Evolutionary conservation across 1,140 invertebrate species (phyloP).

Genomic region (Dryas iulia): DNA sequence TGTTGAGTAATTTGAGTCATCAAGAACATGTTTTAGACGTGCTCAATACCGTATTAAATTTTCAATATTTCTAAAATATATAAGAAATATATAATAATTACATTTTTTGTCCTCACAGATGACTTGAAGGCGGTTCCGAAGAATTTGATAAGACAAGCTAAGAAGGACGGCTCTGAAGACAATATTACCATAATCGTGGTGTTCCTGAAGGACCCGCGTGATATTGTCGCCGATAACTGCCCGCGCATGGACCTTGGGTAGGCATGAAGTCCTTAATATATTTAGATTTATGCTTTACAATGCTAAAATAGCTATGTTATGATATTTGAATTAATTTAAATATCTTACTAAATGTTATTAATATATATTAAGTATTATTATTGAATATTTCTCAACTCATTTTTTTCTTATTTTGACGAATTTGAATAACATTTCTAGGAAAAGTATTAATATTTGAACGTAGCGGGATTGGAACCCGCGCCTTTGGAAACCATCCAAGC

Average conservation of each 20-base stretch:
- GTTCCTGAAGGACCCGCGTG: slow-evolving; percentile 87
- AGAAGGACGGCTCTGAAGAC: slow-evolving; percentile 88
- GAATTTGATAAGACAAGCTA: slow-evolving; percentile 87
- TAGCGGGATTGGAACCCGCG: no score
- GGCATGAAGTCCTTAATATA: slow-evolving; percentile 9
- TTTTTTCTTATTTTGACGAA: no score
- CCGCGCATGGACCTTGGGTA: slow-evolving; percentile 79
- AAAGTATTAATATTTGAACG: no score
- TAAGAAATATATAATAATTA: slow-evolving; percentile 6
- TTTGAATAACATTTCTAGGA: no score
- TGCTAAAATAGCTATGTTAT: no score
- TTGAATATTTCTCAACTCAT: no score
- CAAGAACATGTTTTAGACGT: slow-evolving; percentile 13
- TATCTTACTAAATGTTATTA: no score
- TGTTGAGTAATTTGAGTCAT: slow-evolving; percentile 33
- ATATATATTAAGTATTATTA: no score
- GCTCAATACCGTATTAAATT: neutral
- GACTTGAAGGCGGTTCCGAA: slow-evolving; percentile 84
- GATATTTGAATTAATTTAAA: no score
- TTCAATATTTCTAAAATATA: neutral
- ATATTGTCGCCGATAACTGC: slow-evolving; percentile 81
- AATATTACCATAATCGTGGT: slow-evolving; percentile 95
- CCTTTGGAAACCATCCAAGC: no score
- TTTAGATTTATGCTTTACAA: neutral
- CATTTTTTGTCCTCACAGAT: slow-evolving; percentile 75